Conservation (phyloP, 1,140 invertebrate genomes). For the Spodoptera frugiperda region DNA sequence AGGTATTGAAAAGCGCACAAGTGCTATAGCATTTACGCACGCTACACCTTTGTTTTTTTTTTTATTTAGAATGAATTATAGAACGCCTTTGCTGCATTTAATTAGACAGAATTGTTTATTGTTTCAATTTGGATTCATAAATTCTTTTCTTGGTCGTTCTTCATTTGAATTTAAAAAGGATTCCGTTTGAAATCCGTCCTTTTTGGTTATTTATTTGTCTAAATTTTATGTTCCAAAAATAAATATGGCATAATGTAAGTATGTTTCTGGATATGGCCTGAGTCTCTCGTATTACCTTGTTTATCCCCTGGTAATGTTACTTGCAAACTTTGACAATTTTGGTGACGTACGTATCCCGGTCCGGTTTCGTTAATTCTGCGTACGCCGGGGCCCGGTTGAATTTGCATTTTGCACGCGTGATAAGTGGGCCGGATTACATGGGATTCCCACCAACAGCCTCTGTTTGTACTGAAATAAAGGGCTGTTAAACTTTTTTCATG, state of each 20-base stretch:
- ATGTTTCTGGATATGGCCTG: conserved; percentile 19
- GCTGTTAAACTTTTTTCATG: conserved; percentile 86
- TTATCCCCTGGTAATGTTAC: conserved; percentile 66
- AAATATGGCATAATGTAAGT: conserved; percentile 37
- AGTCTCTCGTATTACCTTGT: conserved; percentile 60
- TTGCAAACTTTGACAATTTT: conserved; percentile 79
- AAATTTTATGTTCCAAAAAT: conserved; percentile 30
- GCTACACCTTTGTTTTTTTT: conserved; percentile 60
- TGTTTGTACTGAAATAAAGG: conserved; percentile 86
- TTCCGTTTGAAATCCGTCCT: conserved; percentile 16
- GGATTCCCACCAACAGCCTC: conserved; percentile 83
- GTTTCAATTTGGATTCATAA: conserved; percentile 55
- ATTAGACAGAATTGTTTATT: conserved; percentile 56
- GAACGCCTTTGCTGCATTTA: conserved; percentile 54
- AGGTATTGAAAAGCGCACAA: conserved; percentile 76
- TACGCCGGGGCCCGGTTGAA: conserved; percentile 70
- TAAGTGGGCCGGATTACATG: conserved; percentile 84
- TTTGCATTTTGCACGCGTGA: conserved; percentile 86
- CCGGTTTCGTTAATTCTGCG: conserved; percentile 81
- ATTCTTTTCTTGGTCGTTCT: conserved; percentile 42
- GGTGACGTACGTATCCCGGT: conserved; percentile 69
- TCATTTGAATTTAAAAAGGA: conserved; percentile 45
- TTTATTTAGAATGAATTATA: conserved; percentile 54
- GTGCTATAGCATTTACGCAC: conserved; percentile 67
- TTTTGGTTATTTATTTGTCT: conserved; percentile 28